Evolutionary conservation across 2,113 vertebrate genomes (phyloP), one percentile per base, ranked within the genome.

Genomic region (Dicaeum eximium): DNA sequence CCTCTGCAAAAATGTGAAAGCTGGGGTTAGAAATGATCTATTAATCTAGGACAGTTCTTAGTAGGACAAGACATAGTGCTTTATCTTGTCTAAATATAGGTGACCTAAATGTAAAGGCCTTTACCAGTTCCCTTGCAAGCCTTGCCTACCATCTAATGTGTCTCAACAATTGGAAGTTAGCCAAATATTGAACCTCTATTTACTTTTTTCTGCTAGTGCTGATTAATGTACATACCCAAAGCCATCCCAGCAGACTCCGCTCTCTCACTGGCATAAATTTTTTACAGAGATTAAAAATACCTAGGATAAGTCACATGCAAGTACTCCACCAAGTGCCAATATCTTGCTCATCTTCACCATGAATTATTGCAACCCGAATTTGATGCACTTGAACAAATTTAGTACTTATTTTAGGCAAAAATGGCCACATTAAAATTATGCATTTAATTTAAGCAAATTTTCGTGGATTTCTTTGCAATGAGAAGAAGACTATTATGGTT

Each of bases 81-180:
- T 96, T 90, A 80, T 93, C 90, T 92, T 94, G 10, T 91, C 83
- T 93, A 96, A 94, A 92, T 71, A 80, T 90, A 94, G 80, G 31
- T 93, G 75, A 91, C 72, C 75, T 94, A 93, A 86, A 93, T 88
- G 65, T 64, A 88, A 86, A 86, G 51, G 17, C 31, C 38, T 95
- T 80, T 78, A 64, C 33, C 27, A n/a, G 33, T 62, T 94, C 44
- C 22, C 35, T 71, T 78, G 47, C n/a, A 88, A 83, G 31, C 42
- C n/a, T 62, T n/a, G 10, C 58, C 19, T 91, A 23, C 53, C 6
- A 4, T 61, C 14, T 60, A 53, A 71, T 45, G 10, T 62, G 14
- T 54, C 47, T 74, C 48, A 70, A 30, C 9, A 17, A 7, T 2
- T 92, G 65, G 64, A 93, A 92, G 8, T 37, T 53, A 71, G 51